Base-by-base conservation (phyloP, 2,797 vertebrate species). In the Clamator glandarius region DNA sequence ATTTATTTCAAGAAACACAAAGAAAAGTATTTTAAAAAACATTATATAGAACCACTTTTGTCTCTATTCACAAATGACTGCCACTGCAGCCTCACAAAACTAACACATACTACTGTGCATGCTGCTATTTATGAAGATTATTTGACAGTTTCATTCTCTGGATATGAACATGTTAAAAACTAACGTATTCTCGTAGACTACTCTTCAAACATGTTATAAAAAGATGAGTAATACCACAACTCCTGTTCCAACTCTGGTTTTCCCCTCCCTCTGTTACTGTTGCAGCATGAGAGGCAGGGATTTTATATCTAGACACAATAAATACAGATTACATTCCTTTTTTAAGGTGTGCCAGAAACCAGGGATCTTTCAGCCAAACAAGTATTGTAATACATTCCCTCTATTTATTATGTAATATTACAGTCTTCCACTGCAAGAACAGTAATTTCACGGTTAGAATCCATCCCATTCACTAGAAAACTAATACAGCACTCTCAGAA, bases 321-420 rank as follows among this genome's bases (percentile, higher is more conserved):
- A 97, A 97, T 90, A 98, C 95, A 97, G 97, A 95, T 92, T 82
- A 92, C 94, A 97, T 97, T 98, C 96, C 96, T 96, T 50, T 54
- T 95, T 78, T 91, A 97, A 98, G 97, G 97, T 96, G 97, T 96
- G 97, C 94, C 97, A 95, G 97, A 97, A 97, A 97, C 94, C 92
- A 29, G 90, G 96, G 73, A 58, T 93, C 91, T 91, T 82, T 72
- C 62, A 93, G 76, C 74, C 80, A 89, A 58, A 79, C 17, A 51
- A 94, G 77, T 58, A 90, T 48, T 76, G 80, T 92, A 95, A 96
- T 50, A 68, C 90, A 63, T 87, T 90, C 86, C 96, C 96, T 66
- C 85, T 70, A 84, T 84, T 94, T 95, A 84, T 92, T 91, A 93
- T 36, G 72, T 93, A 96, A 79, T 84, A 88, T 36, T 86, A 92